Conservation (phyloP, 1,140 invertebrate genomes). For the Micrasema minimum region DNA sequence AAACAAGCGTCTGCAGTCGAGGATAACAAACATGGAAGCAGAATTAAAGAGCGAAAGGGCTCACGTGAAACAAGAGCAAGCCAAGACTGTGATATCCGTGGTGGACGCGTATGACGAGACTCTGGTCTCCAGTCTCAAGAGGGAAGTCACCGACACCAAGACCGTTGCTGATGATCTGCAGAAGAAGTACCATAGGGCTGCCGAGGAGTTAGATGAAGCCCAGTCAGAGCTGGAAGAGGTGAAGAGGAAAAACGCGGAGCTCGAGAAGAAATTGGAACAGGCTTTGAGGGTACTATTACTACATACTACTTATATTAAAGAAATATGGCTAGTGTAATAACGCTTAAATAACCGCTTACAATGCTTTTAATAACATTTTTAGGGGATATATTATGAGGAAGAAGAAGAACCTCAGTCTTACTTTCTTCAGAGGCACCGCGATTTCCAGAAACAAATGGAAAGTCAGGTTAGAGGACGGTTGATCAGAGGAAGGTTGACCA, state of each 20-base stretch:
- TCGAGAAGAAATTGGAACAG: constrained; percentile 78
- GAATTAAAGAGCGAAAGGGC: constrained; percentile 77
- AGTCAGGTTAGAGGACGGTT: constrained; percentile 41
- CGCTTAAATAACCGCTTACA: constrained; percentile 11
- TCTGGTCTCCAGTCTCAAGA: constrained; percentile 75
- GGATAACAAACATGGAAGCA: constrained; percentile 81
- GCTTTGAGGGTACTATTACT: constrained; percentile 70
- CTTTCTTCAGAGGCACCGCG: constrained; percentile 43
- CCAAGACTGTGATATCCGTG: constrained; percentile 69
- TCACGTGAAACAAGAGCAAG: constrained; percentile 69
- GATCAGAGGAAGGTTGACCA: too few relatives aligned
- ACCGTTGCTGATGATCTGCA: constrained; percentile 83
- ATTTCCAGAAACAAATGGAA: constrained; percentile 47
- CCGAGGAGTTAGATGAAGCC: constrained; percentile 80
- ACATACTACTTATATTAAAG: too few relatives aligned
- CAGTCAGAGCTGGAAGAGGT: constrained; percentile 82
- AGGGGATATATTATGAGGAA: constrained; percentile 57
- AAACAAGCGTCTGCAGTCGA: constrained; percentile 83
- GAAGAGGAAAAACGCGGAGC: constrained; percentile 76
- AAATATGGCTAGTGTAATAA: too few relatives aligned
- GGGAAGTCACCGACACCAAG: constrained; percentile 79
- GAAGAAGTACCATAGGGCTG: constrained; percentile 78
- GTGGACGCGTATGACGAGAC: constrained; percentile 68
- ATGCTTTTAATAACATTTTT: constrained; percentile 54
- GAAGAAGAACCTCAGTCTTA: constrained; percentile 50